A percentile compares a stretch with the other conserved stretches of the same genome.
These are phyloP conservation scores for Aselliscus stoliczkanus DNA, from an alignment of 2,797 vertebrate genomes.

Conservation along the genomic window DNA sequence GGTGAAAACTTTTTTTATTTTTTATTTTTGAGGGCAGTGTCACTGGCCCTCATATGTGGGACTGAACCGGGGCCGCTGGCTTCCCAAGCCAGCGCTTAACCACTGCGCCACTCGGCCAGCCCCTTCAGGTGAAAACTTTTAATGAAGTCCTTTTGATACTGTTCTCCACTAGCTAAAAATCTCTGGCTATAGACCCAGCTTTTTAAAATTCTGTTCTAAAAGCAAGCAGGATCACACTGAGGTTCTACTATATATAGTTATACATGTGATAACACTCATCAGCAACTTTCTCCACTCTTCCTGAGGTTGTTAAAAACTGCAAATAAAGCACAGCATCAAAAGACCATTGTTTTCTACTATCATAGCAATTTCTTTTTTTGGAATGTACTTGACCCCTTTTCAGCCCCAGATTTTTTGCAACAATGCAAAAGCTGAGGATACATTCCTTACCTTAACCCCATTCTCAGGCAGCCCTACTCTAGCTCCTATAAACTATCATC, in stretches of 20 bases:
- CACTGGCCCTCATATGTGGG: no score
- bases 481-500: neutral
- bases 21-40: no score
- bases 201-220: neutral
- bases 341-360: neutral
- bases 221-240: conserved; percentile 28
- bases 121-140: neutral
- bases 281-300: conserved; percentile 28
- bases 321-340: conserved; percentile 16
- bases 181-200: neutral
- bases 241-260: conserved; percentile 36
- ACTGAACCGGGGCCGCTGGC: no score
- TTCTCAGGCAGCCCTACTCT: neutral
- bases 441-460: neutral
- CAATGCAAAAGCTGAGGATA: conserved; percentile 15
- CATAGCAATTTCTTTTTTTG: conserved; percentile 34
- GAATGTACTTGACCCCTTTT: neutral
- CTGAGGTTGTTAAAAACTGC: conserved; percentile 15
- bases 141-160: neutral
- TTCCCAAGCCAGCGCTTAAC: no score
- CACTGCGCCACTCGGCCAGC: no score
- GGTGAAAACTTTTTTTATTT: neutral
- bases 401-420: neutral
- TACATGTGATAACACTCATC: neutral
- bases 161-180: conserved; percentile 6